phyloP scores from a whole-genome alignment of 2,113 vertebrate genomes.

The Varanus salvator region DNA sequence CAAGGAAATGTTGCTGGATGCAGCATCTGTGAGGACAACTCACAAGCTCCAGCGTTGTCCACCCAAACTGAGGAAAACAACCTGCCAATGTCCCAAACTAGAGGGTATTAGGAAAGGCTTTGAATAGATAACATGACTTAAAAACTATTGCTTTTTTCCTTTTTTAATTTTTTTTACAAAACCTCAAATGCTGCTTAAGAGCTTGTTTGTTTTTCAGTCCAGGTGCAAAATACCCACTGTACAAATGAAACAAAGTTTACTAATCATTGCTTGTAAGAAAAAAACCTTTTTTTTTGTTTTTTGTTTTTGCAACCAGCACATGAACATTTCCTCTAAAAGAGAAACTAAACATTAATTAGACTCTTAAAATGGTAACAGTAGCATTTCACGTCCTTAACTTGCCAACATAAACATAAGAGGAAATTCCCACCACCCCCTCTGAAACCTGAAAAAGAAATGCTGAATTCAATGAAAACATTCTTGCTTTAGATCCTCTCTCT shows the following conservation, averaged over 20 bases:
- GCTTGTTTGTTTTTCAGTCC: conserved; percentile 44
- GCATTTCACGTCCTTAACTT: conserved; percentile 73
- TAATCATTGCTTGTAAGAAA: conserved; percentile 60
- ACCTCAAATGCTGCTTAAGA: conserved; percentile 19
- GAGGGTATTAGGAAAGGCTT: conserved; percentile 59
- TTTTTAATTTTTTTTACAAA: not conserved
- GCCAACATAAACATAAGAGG: conserved; percentile 69
- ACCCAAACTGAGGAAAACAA: conserved; percentile 56
- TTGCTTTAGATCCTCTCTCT: conserved; percentile 64
- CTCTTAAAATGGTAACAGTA: conserved; percentile 68
- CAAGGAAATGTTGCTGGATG: conserved; percentile 1
- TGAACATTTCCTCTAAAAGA: conserved; percentile 72
- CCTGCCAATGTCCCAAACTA: conserved; percentile 49
- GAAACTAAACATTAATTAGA: conserved; percentile 76
- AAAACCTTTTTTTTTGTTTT: conserved; percentile 36
- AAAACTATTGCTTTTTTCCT: conserved; percentile 65
- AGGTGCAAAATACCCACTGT: conserved; percentile 58
- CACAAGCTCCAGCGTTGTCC: conserved; percentile 48
- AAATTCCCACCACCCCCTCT: conserved; percentile 59
- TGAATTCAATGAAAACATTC: conserved; percentile 68
- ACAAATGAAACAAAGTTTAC: conserved; percentile 56
- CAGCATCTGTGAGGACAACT: conserved; percentile 48
- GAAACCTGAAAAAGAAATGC: conserved; percentile 65
- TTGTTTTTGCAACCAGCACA: conserved; percentile 56
- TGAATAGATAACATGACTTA: conserved; percentile 58